A percentile compares a stretch with the other conserved stretches of the same genome.
phyloP scores from a whole-genome alignment of 2,797 vertebrate species.

The Mus minutoides region DNA sequence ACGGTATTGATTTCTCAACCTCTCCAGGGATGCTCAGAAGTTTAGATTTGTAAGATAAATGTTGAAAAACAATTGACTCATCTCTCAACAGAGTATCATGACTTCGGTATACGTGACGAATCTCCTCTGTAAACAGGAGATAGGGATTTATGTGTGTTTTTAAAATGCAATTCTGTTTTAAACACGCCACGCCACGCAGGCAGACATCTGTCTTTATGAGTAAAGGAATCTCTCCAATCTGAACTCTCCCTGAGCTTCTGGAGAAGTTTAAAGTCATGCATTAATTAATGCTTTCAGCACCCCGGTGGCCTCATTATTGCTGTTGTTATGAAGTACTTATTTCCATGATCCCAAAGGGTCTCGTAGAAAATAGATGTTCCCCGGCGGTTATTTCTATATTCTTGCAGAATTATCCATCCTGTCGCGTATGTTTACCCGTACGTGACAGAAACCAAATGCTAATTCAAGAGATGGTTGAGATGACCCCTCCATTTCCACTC shows the following conservation, averaged over 20 bases:
- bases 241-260: background rate
- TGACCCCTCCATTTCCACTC: background rate
- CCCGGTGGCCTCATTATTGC: conserved; percentile 43
- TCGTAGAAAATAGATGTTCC: conserved; percentile 50
- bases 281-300: conserved; percentile 63
- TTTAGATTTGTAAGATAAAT: conserved; percentile 26
- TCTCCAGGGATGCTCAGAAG: background rate
- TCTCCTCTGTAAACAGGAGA: background rate
- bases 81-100: conserved; percentile 15
- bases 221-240: conserved; percentile 55
- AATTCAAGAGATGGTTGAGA: conserved; percentile 20
- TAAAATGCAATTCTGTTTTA: conserved; percentile 17
- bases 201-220: background rate
- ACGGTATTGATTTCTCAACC: background rate
- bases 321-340: conserved; percentile 63
- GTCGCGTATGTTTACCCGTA: background rate
- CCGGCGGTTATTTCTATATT: conserved; percentile 36
- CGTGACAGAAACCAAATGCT: conserved; percentile 43
- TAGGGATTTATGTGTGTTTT: background rate
- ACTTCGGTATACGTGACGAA: background rate
- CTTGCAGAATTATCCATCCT: background rate
- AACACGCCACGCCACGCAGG: conserved; percentile 20
- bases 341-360: conserved; percentile 62
- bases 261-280: conserved; percentile 41
- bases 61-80: conserved; percentile 21